These are phyloP conservation scores for Incurvaria masculella DNA, from an alignment of 2,888 invertebrate genomes.

Conservation along the genomic window DNA sequence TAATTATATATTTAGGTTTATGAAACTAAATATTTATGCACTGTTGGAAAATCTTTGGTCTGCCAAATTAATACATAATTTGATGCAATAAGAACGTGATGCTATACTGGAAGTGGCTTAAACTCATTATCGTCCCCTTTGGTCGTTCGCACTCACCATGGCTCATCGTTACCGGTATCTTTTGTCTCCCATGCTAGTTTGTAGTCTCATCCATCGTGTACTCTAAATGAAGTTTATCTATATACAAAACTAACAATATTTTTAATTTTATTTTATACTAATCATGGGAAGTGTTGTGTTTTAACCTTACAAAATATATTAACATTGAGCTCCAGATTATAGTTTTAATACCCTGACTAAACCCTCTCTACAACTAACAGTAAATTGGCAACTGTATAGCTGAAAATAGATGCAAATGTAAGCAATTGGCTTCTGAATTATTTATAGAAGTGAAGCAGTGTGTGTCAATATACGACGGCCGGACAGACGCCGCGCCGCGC, in stretches of 20 bases:
- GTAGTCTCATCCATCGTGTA: conserved; percentile 57
- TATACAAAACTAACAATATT: conserved; percentile 58
- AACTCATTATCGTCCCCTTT: conserved; percentile 34
- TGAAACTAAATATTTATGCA: conserved; percentile 38
- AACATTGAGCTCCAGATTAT: conserved; percentile 56
- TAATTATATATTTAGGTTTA: conserved; percentile 42
- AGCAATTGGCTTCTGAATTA: conserved; percentile 12
- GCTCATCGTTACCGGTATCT: conserved; percentile 35
- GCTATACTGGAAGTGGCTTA: conserved; percentile 55
- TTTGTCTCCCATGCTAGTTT: conserved; percentile 57
- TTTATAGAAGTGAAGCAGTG: conserved; percentile 13
- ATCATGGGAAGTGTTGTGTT: conserved; percentile 57
- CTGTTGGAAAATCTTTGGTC: conserved; percentile 59
- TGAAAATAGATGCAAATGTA: conserved; percentile 16
- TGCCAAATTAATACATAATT: conserved; percentile 49
- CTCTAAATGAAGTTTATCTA: conserved; percentile 55
- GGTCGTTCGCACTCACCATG: conserved; percentile 11
- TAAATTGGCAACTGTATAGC: conserved; percentile 3
- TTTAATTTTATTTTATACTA: conserved; percentile 59
- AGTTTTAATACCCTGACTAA: conserved; percentile 36
- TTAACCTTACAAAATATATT: conserved; percentile 59
- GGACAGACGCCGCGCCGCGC: not conserved
- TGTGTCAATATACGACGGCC: not conserved
- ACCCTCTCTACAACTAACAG: not conserved
- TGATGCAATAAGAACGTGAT: conserved; percentile 53